Percentiles rank a stretch among this genome's conserved stretches.
Conservation (phyloP, 2,113 vertebrate genomes). For the Stegastes partitus region DNA sequence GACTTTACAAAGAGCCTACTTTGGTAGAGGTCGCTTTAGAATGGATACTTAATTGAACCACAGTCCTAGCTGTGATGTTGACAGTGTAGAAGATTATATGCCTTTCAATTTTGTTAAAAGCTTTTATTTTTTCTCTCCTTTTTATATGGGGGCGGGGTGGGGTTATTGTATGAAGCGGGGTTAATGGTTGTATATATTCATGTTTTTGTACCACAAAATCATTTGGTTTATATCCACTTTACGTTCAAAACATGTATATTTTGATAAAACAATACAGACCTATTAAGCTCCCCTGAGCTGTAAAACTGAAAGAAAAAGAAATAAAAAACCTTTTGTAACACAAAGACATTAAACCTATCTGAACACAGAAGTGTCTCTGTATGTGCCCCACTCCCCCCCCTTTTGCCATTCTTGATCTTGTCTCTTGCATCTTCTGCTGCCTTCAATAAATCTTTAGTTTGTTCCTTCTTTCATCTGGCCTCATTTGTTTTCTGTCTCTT, state of each 20-base stretch:
- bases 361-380: slow-evolving; percentile 76
- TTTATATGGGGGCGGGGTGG: slow-evolving; percentile 70
- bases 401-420: slow-evolving; percentile 69
- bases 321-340: slow-evolving; percentile 79
- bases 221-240: slow-evolving; percentile 81
- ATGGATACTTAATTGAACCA: slow-evolving; percentile 60
- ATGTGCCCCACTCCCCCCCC: slow-evolving; percentile 62
- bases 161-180: slow-evolving; percentile 70
- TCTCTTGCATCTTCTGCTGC: slow-evolving; percentile 76
- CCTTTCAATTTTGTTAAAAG: slow-evolving; percentile 70
- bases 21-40: slow-evolving; percentile 66
- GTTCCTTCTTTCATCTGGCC: slow-evolving; percentile 81
- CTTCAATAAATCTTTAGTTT: slow-evolving; percentile 87
- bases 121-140: slow-evolving; percentile 72
- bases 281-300: slow-evolving; percentile 77
- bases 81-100: slow-evolving; percentile 66
- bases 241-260: slow-evolving; percentile 85
- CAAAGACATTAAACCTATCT: slow-evolving; percentile 84
- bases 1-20: slow-evolving; percentile 61
- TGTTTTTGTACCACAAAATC: slow-evolving; percentile 85
- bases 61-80: slow-evolving; percentile 72
- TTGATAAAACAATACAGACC: slow-evolving; percentile 81
- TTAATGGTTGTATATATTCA: slow-evolving; percentile 84
- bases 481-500: slow-evolving; percentile 78
- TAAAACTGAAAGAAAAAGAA: slow-evolving; percentile 50